Evolutionary conservation across 2,888 invertebrate species (phyloP).

Genomic region (Drosophila cracens): DNA sequence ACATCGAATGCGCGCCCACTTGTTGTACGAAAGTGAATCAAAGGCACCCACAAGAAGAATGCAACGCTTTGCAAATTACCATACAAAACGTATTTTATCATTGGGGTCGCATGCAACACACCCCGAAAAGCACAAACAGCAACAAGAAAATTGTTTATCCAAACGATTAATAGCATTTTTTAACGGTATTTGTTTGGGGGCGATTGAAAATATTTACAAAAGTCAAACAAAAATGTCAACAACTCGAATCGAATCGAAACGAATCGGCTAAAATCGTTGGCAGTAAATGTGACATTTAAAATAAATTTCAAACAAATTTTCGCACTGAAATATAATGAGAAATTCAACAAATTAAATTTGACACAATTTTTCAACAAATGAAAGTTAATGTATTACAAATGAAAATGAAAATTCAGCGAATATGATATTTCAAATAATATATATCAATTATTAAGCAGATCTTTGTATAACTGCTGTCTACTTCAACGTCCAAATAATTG

Average conservation of each 20-base stretch:
- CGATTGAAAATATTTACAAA: conserved; percentile 56
- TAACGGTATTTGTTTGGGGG: conserved; percentile 33
- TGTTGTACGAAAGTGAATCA: conserved; percentile 8
- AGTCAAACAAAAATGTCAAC: conserved; percentile 79
- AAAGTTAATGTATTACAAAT: background rate
- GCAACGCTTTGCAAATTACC: conserved; percentile 66
- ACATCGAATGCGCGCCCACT: conserved; percentile 36
- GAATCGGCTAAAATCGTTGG: conserved; percentile 11
- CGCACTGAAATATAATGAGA: background rate
- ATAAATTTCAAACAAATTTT: conserved; percentile 10
- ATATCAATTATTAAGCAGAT: background rate
- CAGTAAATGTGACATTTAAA: conserved; percentile 60
- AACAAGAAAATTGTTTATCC: conserved; percentile 10
- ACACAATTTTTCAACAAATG: too few species aligned
- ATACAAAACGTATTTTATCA: conserved; percentile 73
- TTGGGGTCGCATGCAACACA: conserved; percentile 64
- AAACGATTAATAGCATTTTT: conserved; percentile 50
- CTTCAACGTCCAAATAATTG: background rate
- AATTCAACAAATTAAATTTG: too few species aligned
- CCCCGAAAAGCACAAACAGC: conserved; percentile 54
- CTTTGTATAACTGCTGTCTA: background rate
- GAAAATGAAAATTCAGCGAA: background rate
- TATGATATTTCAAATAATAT: background rate
- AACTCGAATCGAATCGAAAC: conserved; percentile 24
- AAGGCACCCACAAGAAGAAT: conserved; percentile 56